These are phyloP conservation scores for Acipenser ruthenus DNA, from an alignment of 2,797 vertebrate genomes.

Conservation along the genomic window DNA sequence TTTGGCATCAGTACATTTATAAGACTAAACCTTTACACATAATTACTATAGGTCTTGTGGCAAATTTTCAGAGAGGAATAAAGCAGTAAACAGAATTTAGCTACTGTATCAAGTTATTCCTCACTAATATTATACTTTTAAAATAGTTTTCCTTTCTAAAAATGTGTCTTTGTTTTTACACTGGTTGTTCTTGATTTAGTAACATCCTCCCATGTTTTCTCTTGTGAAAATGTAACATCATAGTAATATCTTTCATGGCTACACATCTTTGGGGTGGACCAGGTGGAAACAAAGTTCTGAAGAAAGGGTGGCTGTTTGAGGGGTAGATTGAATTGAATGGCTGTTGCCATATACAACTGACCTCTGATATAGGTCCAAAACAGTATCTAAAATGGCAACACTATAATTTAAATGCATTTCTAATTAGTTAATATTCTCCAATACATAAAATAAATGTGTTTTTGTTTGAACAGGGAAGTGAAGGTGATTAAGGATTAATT, in stretches of 20 bases:
- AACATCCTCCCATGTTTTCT: not conserved
- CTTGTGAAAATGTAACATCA: conserved; percentile 4
- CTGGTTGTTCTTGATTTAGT: not conserved
- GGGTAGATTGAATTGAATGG: conserved; percentile 5
- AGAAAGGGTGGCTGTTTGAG: conserved; percentile 10
- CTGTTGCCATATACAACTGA: not conserved
- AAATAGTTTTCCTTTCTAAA: no score
- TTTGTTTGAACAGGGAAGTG: conserved; percentile 9
- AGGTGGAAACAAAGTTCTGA: conserved; percentile 1
- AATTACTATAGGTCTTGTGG: no score
- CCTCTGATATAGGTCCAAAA: not conserved
- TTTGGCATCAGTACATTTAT: no score
- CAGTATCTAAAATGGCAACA: not conserved
- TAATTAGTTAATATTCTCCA: conserved; percentile 3
- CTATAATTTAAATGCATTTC: not conserved
- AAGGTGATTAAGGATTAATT: conserved; percentile 10
- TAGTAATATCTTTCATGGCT: not conserved
- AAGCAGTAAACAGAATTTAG: no score
- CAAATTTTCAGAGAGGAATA: no score
- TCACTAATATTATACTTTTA: no score
- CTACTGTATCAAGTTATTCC: no score
- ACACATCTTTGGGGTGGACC: not conserved
- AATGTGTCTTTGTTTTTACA: no score
- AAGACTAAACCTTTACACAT: no score
- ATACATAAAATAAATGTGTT: conserved; percentile 4